phyloP scores from a whole-genome alignment of 1,140 invertebrate species.

The Drosophila malerkotliana region DNA sequence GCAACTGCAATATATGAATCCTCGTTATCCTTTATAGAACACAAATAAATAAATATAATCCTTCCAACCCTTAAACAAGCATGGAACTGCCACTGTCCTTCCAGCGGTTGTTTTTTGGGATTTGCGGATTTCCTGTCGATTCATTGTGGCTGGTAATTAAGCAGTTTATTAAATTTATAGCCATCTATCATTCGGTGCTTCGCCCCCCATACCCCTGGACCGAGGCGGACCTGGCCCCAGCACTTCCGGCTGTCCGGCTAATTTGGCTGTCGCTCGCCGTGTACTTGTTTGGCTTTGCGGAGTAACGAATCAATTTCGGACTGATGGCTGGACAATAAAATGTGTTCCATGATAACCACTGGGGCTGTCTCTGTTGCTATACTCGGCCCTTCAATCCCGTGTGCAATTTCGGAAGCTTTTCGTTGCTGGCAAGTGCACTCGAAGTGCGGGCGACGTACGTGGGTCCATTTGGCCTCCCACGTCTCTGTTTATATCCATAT shows the following conservation, averaged over 20 bases:
- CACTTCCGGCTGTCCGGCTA: constrained; percentile 20
- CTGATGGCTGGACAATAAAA: constrained; percentile 4
- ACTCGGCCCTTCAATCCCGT: neutral
- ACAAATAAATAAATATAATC: constrained; percentile 3
- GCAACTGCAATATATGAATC: neutral
- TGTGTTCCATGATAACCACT: constrained; percentile 16
- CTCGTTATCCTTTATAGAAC: neutral
- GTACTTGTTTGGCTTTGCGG: constrained; percentile 27
- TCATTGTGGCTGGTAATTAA: constrained; percentile 29
- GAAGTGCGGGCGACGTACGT: constrained; percentile 51
- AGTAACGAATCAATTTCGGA: constrained; percentile 38
- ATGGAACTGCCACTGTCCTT: constrained; percentile 6
- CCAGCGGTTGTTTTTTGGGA: constrained; percentile 10
- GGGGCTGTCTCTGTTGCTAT: constrained; percentile 1
- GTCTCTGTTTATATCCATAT: constrained; percentile 23
- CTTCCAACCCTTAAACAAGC: neutral
- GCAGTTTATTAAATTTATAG: constrained; percentile 9
- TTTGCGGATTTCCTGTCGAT: constrained; percentile 13
- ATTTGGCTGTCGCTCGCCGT: constrained; percentile 26
- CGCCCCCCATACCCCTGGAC: neutral
- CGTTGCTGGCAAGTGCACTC: constrained; percentile 52
- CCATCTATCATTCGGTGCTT: neutral
- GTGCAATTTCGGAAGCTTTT: constrained; percentile 22
- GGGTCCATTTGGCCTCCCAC: constrained; percentile 38
- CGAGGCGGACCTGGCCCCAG: too few relatives aligned